Conservation (phyloP, 2,797 vertebrate genomes). For the Pangasius djambal region DNA sequence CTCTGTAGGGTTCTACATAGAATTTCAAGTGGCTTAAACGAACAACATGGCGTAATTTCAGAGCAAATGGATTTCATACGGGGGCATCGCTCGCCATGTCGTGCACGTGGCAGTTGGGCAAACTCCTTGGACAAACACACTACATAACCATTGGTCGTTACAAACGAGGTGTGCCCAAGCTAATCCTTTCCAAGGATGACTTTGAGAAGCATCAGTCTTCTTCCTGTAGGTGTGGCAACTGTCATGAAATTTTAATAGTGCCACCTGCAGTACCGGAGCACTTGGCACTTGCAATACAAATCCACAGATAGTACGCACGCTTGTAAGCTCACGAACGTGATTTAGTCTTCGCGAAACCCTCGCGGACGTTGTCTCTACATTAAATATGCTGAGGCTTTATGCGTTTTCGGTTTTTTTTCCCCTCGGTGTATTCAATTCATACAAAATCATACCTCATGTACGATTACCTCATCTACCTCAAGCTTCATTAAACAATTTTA, state of each 20-base stretch:
- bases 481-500: neutral
- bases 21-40: neutral
- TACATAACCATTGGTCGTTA: neutral
- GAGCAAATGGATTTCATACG: neutral
- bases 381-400: neutral
- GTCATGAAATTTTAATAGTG: neutral
- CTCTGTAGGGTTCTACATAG: neutral
- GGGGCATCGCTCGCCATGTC: neutral
- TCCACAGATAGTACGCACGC: neutral
- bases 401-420: neutral
- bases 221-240: slow-evolving; percentile 11
- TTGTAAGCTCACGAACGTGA: neutral
- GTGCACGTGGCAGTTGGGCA: neutral
- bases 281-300: neutral
- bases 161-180: neutral
- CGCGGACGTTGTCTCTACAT: neutral
- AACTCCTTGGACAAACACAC: neutral
- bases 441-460: neutral
- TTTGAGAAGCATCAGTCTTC: neutral
- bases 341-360: too few relatives aligned
- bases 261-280: neutral
- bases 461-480: neutral
- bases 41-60: neutral
- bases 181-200: neutral
- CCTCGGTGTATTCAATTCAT: neutral